phyloP scores from a whole-genome alignment of 2,888 invertebrate genomes.

The Meandrusa payeni region DNA sequence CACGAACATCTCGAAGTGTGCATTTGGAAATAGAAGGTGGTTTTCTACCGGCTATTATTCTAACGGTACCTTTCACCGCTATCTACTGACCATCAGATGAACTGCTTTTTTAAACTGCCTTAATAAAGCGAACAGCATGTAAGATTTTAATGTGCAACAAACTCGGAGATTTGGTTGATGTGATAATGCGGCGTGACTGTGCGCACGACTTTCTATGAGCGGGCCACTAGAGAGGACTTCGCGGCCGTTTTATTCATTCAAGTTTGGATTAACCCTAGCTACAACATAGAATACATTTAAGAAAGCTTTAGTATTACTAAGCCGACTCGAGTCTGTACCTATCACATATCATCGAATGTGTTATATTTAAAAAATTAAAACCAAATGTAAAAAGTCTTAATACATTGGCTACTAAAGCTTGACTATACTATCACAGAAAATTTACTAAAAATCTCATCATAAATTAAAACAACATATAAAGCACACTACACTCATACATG shows the following conservation, averaged over 20 bases:
- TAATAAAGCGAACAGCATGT: conserved; percentile 75
- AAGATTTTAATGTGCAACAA: conserved; percentile 73
- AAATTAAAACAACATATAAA: too few relatives aligned
- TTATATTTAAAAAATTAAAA: too few relatives aligned
- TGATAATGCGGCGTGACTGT: conserved; percentile 73
- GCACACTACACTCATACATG: too few relatives aligned
- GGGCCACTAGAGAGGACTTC: conserved; percentile 44
- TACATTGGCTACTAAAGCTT: too few relatives aligned
- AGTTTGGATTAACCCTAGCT: conserved; percentile 44
- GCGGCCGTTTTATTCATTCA: conserved; percentile 43
- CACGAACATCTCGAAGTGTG: conserved; percentile 29
- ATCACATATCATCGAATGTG: too few relatives aligned
- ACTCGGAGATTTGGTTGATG: conserved; percentile 69
- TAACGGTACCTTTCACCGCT: conserved; percentile 80
- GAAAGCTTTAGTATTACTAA: too few relatives aligned
- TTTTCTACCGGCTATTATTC: conserved; percentile 66
- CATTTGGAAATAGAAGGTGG: conserved; percentile 55
- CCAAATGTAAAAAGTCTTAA: too few relatives aligned
- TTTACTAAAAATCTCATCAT: too few relatives aligned
- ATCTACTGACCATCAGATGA: conserved; percentile 75
- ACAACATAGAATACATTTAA: conserved; percentile 17
- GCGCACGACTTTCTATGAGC: conserved; percentile 74
- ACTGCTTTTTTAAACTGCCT: conserved; percentile 68
- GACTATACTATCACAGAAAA: too few relatives aligned
- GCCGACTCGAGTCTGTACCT: too few relatives aligned